Percentiles rank a stretch among this genome's conserved stretches.
phyloP scores from a whole-genome alignment of 1,140 invertebrate genomes.

The Platorchestia sp. region DNA sequence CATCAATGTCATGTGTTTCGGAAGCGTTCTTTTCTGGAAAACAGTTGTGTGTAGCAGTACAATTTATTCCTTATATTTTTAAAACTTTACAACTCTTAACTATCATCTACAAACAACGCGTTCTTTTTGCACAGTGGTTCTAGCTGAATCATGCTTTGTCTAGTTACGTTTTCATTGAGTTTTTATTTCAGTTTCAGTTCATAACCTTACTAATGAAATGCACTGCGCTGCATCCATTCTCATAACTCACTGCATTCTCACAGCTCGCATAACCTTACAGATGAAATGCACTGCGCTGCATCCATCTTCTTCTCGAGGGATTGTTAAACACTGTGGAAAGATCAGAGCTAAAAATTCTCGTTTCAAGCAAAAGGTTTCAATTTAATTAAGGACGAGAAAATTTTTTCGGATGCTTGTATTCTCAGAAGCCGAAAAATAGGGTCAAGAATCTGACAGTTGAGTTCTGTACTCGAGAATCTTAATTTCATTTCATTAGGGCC shows the following conservation, averaged over 20 bases:
- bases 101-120: not conserved
- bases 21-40: too few relatives aligned
- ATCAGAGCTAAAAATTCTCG: not conserved
- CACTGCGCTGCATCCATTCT: not conserved
- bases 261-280: not conserved
- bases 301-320: not conserved
- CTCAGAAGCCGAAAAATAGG: not conserved
- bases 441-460: not conserved
- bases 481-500: not conserved
- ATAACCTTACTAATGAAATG: not conserved
- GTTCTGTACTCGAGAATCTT: not conserved
- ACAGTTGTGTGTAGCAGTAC: too few relatives aligned
- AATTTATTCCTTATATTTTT: too few relatives aligned
- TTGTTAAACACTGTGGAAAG: not conserved
- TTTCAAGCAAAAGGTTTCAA: not conserved
- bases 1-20: too few relatives aligned
- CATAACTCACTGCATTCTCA: not conserved
- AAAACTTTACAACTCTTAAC: too few relatives aligned
- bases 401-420: not conserved
- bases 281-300: not conserved
- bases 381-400: conserved; percentile 1
- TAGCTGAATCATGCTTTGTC: not conserved
- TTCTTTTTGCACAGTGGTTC: not conserved
- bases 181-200: not conserved
- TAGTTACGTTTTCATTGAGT: not conserved